A percentile compares a stretch with the other conserved stretches of the same genome.
These are phyloP conservation scores for Scolopax bukidnonensis DNA, from an alignment of 2,797 vertebrate species.

Conservation along the genomic window DNA sequence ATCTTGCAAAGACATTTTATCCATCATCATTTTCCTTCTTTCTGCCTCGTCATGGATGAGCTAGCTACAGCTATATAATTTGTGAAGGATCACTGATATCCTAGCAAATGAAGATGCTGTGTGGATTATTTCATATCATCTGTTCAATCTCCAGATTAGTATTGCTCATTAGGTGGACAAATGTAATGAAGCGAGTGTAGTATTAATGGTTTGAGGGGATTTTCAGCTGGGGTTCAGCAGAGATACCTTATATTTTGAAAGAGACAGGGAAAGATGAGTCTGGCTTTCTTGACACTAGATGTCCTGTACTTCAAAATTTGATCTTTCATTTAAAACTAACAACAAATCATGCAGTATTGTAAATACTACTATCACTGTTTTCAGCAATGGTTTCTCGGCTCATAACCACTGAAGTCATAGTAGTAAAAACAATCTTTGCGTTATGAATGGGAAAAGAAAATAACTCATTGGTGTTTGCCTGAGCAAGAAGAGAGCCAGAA, in stretches of 20 bases:
- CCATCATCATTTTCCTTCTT: neutral
- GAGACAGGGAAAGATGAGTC: neutral
- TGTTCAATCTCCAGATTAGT: neutral
- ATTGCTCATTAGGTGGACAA: neutral
- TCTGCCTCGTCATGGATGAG: neutral
- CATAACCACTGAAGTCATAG: neutral
- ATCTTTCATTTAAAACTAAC: neutral
- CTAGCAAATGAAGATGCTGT: neutral
- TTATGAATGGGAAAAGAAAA: neutral
- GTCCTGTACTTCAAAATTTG: neutral
- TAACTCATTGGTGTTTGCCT: neutral
- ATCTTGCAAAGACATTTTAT: neutral
- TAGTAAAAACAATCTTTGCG: rapidly evolving
- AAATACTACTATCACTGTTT: neutral
- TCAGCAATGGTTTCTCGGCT: neutral
- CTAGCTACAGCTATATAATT: neutral
- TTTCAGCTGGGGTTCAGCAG: neutral
- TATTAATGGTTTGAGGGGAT: neutral
- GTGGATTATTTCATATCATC: neutral
- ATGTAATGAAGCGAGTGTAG: neutral
- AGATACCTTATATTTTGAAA: neutral
- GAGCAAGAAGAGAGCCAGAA: neutral
- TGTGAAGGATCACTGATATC: neutral
- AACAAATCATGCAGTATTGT: neutral
- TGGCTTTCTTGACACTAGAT: rapidly evolving